Percentiles rank a stretch among this genome's conserved stretches.
phyloP scores from a whole-genome alignment of 2,888 invertebrate genomes.

The Pseudococcus longispinus region DNA sequence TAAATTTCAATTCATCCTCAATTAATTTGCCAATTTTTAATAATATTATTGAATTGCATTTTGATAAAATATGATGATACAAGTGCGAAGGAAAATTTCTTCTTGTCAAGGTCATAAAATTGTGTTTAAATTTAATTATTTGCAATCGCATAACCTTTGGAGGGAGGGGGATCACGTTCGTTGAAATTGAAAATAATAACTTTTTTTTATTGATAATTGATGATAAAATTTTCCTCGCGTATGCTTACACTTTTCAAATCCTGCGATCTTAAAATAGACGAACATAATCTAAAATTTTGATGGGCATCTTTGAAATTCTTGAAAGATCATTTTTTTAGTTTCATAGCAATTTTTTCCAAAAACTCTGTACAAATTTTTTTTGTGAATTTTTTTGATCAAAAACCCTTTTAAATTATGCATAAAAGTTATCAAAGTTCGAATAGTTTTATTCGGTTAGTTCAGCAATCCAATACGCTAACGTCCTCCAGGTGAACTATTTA shows the following conservation, averaged over 20 bases:
- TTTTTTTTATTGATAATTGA: neutral
- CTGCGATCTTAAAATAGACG: too few relatives aligned
- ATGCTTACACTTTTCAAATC: too few relatives aligned
- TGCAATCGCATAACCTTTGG: neutral
- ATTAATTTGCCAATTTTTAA: neutral
- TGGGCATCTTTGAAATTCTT: too few relatives aligned
- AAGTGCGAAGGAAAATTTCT: neutral
- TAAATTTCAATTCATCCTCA: neutral
- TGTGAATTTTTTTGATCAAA: too few relatives aligned
- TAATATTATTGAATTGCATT: neutral
- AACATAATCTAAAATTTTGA: too few relatives aligned
- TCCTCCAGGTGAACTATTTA: conserved; percentile 36
- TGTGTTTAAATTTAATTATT: neutral
- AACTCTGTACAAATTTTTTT: too few relatives aligned
- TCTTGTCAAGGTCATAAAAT: neutral
- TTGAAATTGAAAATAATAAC: neutral
- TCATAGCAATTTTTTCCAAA: too few relatives aligned
- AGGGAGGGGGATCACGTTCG: too few relatives aligned
- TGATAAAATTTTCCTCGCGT: neutral
- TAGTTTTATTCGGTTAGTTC: neutral
- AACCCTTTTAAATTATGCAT: too few relatives aligned
- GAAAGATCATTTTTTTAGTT: too few relatives aligned
- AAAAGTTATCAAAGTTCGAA: too few relatives aligned
- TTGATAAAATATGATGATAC: neutral
- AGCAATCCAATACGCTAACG: neutral